Percentiles rank a stretch among this genome's conserved stretches.
phyloP scores from a whole-genome alignment of 92 coral and sea anemone species.

The Scolanthus callimorphus region DNA sequence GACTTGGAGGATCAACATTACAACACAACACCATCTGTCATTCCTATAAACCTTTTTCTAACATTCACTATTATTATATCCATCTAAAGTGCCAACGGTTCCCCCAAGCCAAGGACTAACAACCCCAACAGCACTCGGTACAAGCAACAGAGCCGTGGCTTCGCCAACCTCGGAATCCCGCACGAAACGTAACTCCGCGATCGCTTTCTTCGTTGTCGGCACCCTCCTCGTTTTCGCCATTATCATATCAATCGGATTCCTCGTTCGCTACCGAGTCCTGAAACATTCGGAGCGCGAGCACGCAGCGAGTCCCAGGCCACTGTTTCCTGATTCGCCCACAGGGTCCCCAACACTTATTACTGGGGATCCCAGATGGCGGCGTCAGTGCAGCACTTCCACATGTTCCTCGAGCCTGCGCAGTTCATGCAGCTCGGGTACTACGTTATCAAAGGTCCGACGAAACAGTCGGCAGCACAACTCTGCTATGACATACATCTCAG shows the following conservation, averaged over 20 bases:
- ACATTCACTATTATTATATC: neutral
- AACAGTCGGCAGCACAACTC: constrained; percentile 17
- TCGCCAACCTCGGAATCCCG: neutral
- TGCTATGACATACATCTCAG: constrained; percentile 31
- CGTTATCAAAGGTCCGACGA: constrained; percentile 7
- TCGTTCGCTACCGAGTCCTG: constrained; percentile 7
- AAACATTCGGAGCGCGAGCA: constrained; percentile 2
- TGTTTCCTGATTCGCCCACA: neutral
- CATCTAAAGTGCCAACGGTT: neutral
- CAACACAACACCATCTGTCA: too few relatives aligned
- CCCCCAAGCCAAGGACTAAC: too few relatives aligned
- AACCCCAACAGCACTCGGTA: too few relatives aligned
- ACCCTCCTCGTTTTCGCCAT: constrained; percentile 16
- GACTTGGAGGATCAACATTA: too few relatives aligned
- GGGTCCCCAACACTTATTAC: constrained; percentile 7
- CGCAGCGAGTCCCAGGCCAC: constrained; percentile 3
- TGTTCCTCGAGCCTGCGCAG: constrained; percentile 14
- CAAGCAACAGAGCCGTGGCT: too few relatives aligned
- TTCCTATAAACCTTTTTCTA: neutral
- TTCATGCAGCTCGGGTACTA: constrained; percentile 19
- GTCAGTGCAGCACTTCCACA: constrained; percentile 8
- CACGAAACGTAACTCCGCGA: neutral
- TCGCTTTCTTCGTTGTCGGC: constrained; percentile 21
- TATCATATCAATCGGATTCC: neutral
- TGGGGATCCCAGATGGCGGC: neutral